phyloP scores from a whole-genome alignment of 1,140 invertebrate genomes.

The Drosophila murphyi region DNA sequence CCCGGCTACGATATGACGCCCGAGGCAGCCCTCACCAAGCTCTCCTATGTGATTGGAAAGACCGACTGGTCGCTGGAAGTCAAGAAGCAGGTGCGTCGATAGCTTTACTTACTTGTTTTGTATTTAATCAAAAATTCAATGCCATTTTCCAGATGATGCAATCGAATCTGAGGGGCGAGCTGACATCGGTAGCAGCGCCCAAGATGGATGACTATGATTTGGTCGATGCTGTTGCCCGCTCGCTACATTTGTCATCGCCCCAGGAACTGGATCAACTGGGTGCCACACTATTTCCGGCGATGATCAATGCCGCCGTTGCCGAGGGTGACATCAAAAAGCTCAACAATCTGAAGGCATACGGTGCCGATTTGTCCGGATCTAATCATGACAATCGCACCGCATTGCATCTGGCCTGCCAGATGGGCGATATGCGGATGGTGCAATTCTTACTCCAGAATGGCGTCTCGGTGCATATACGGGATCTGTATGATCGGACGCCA shows the following conservation, averaged over 20 bases:
- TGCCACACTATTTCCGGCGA: conserved; percentile 91
- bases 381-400: conserved; percentile 93
- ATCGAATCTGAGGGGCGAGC: conserved; percentile 88
- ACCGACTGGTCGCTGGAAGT: conserved; percentile 89
- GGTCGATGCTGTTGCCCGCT: conserved; percentile 88
- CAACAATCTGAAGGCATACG: conserved; percentile 85
- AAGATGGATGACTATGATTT: conserved; percentile 85
- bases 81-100: conserved; percentile 87
- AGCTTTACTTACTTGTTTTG: background rate
- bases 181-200: conserved; percentile 85
- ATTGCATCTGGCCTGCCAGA: conserved; percentile 91
- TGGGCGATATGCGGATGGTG: conserved; percentile 89
- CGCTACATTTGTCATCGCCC: conserved; percentile 88
- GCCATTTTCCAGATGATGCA: conserved; percentile 88
- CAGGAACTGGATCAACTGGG: conserved; percentile 89
- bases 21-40: conserved; percentile 96
- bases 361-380: conserved; percentile 90
- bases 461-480: conserved; percentile 91
- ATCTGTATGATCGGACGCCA: conserved; percentile 86
- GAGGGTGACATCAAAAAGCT: conserved; percentile 87
- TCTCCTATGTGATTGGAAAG: conserved; percentile 95
- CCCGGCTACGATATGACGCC: conserved; percentile 97
- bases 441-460: conserved; percentile 92
- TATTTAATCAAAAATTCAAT: conserved; percentile 83
- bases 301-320: conserved; percentile 90